Conservation (phyloP, 2,797 vertebrate genomes). For the Mormyrops attenuatus region DNA sequence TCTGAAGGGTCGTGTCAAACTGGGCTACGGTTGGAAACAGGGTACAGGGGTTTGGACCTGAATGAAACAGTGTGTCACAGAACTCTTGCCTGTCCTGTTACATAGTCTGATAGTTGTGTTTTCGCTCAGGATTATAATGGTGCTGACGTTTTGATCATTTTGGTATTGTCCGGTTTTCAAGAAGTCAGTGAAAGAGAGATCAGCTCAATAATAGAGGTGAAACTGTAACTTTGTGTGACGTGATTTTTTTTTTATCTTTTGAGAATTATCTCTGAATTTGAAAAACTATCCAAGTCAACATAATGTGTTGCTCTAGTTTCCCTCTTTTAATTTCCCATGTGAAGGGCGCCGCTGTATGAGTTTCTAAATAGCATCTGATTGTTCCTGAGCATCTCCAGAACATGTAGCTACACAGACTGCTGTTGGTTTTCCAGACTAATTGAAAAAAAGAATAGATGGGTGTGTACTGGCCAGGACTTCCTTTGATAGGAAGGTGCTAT, state of each 20-base stretch:
- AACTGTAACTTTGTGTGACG: not conserved
- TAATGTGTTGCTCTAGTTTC: not conserved
- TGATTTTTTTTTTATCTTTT: not conserved
- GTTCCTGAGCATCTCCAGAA: not conserved
- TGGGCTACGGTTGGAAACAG: not conserved
- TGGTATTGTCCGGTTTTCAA: not conserved
- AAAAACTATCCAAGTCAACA: not conserved
- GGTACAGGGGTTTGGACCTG: not conserved
- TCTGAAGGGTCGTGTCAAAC: not conserved
- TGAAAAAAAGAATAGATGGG: not conserved
- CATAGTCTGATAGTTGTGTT: not conserved
- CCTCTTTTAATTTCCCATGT: not conserved
- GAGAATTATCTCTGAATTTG: not conserved
- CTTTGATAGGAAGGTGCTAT: not conserved
- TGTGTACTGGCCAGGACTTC: not conserved
- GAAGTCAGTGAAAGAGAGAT: not conserved
- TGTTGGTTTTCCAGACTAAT: not conserved
- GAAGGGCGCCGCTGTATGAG: not conserved
- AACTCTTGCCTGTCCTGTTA: not conserved
- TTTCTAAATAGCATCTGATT: not conserved
- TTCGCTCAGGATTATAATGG: not conserved
- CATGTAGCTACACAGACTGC: not conserved
- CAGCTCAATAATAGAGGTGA: not conserved
- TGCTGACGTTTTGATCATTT: not conserved
- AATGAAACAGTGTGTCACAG: not conserved